Evolutionary conservation across 2,888 invertebrate genomes (phyloP), one percentile per base, ranked within the genome.

Genomic region (Trachelus stipa): DNA sequence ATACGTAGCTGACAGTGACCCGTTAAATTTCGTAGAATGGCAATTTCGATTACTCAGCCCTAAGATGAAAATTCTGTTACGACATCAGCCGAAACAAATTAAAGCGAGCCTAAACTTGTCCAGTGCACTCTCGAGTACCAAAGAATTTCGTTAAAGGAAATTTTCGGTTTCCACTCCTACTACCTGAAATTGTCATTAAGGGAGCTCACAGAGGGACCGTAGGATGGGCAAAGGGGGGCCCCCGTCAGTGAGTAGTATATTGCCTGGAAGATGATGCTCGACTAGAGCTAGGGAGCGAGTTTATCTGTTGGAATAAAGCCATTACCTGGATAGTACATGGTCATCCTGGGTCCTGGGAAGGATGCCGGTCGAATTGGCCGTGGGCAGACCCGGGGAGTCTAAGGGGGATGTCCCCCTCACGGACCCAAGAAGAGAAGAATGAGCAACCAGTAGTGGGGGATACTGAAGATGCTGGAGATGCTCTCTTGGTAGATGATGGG

Each of bases 181-280:
- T 85, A 85, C 85, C 86, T 85, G 83, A 86, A 86, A 84, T 86
- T 84, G 85, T 85, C 85, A 85, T 86, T 86, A 85, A 83, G 85
- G 81, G 69, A 69, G 73, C 75, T 40, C 74, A 73, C 75, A 73
- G 69, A 35, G 73, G 76, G 76, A 69, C 76, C 77, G 78, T 56
- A 23, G 56, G 9, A 15, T 56, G 71, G 33, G 71, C 71, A 73
- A 73, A 78, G 73, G 74, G 74, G 74, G 74, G 33, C 33, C n/a
- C 74, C 34, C 34, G 35, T 33, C 74, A 30, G 75, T 73, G 77
- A 77, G 74, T 78, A 76, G 78, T 78, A 78, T 78, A 76, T 75
- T 75, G 78, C 76, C 73, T 73, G 69, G 34, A 77, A 75, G 76
- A 78, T 78, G 75, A 78, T 75, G 75, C 78, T 78, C 76, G 78